phyloP scores from a whole-genome alignment of 2,113 vertebrate species.

The Recurvirostra avosetta region DNA sequence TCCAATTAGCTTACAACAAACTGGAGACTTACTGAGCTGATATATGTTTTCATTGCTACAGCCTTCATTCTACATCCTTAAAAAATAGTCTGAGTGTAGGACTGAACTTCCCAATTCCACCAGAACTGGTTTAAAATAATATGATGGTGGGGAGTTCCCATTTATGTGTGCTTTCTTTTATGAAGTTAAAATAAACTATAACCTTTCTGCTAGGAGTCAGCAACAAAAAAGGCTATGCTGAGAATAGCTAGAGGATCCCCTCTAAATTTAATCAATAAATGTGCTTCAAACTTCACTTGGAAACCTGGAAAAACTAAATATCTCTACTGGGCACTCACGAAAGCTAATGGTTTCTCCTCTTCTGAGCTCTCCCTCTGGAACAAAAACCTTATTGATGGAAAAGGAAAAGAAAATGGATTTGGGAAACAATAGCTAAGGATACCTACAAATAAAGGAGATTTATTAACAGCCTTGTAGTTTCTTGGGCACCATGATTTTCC shows the following conservation, averaged over 20 bases:
- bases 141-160: not conserved
- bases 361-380: not conserved
- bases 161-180: not conserved
- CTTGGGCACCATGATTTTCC: not conserved
- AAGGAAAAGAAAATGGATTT: constrained; percentile 16
- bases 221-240: not conserved
- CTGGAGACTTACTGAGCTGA: not conserved
- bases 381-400: not conserved
- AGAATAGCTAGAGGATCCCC: not conserved
- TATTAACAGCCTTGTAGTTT: not conserved
- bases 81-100: not conserved
- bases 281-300: not conserved
- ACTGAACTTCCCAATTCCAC: not conserved
- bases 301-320: not conserved
- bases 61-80: not conserved
- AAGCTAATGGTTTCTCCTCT: not conserved
- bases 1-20: not conserved
- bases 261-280: not conserved
- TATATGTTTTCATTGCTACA: not conserved
- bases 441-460: not conserved
- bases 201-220: not conserved
- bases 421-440: not conserved
- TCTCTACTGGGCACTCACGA: not conserved
- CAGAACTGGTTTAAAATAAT: not conserved
- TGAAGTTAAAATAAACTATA: not conserved